phyloP scores from a whole-genome alignment of 1,140 invertebrate genomes.

The Drosophila athabasca region DNA sequence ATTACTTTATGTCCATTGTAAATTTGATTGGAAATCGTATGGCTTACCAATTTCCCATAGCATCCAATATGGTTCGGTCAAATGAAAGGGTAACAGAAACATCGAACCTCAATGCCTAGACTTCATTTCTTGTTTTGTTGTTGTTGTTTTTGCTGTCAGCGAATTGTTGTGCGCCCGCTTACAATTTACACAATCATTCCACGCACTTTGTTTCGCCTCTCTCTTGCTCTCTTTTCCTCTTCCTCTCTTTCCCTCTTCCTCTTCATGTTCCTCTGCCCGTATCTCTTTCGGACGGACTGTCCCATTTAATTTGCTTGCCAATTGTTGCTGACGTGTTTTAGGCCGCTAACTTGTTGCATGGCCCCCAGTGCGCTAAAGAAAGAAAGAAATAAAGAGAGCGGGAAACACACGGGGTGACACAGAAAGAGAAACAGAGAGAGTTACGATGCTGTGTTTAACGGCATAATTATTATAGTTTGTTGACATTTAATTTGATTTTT shows the following conservation, averaged over 20 bases:
- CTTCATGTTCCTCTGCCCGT: conserved; percentile 1
- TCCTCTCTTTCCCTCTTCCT: background rate
- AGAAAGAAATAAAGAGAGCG: background rate
- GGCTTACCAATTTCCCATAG: no score
- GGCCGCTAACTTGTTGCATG: conserved; percentile 46
- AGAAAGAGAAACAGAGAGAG: background rate
- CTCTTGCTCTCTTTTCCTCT: conserved; percentile 2
- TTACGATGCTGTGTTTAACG: conserved; percentile 52
- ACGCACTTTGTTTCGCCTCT: conserved; percentile 48
- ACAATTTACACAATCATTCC: conserved; percentile 57
- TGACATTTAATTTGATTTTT: conserved; percentile 80
- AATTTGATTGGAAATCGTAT: no score
- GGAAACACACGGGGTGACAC: background rate
- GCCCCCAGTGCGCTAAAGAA: background rate
- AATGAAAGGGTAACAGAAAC: no score
- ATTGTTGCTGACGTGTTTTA: conserved; percentile 54
- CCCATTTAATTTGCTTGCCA: conserved; percentile 52
- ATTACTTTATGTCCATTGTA: no score
- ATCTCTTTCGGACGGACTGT: conserved; percentile 29
- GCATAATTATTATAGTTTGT: conserved; percentile 76
- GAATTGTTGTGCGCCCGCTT: conserved; percentile 55
- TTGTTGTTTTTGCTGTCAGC: conserved; percentile 17
- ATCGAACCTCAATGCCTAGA: no score
- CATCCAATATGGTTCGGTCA: background rate
- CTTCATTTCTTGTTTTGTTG: background rate